Conservation (phyloP, 1,140 invertebrate genomes). For the Nephila pilipes region DNA sequence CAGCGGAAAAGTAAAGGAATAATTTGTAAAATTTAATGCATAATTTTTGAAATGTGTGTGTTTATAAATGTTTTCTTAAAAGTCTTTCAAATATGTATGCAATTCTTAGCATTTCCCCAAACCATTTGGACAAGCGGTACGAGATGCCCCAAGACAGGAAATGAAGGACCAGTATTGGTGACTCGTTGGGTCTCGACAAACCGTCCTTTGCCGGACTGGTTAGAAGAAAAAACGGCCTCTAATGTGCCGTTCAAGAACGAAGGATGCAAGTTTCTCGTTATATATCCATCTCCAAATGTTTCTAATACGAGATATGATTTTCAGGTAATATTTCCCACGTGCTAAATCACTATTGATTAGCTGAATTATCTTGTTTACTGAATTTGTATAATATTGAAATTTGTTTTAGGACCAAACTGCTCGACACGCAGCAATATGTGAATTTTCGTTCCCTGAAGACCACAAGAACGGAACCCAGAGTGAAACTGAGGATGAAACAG, state of each 20-base stretch:
- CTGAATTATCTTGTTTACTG: background rate
- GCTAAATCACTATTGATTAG: background rate
- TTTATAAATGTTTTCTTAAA: no score
- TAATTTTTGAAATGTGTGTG: no score
- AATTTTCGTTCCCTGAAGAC: background rate
- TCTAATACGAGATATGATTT: slow-evolving; percentile 29
- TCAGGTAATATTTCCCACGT: slow-evolving; percentile 1
- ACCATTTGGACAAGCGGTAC: slow-evolving; percentile 51
- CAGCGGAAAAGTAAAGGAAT: no score
- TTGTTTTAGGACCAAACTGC: slow-evolving; percentile 10
- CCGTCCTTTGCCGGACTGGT: slow-evolving; percentile 26
- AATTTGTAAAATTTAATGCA: no score
- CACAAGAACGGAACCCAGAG: background rate
- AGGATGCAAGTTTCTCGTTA: slow-evolving; percentile 21
- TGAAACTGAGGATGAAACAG: background rate
- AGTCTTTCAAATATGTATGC: no score
- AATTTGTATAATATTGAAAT: background rate
- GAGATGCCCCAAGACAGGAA: background rate
- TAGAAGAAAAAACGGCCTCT: background rate
- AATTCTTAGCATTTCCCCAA: background rate
- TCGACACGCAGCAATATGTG: slow-evolving; percentile 28
- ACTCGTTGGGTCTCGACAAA: slow-evolving; percentile 20
- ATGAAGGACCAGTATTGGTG: background rate
- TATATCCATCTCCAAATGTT: background rate
- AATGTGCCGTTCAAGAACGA: background rate